A percentile compares a stretch with the other conserved stretches of the same genome.
Conservation (phyloP, 2,797 vertebrate species). For the Chaetodon trifasciatus region DNA sequence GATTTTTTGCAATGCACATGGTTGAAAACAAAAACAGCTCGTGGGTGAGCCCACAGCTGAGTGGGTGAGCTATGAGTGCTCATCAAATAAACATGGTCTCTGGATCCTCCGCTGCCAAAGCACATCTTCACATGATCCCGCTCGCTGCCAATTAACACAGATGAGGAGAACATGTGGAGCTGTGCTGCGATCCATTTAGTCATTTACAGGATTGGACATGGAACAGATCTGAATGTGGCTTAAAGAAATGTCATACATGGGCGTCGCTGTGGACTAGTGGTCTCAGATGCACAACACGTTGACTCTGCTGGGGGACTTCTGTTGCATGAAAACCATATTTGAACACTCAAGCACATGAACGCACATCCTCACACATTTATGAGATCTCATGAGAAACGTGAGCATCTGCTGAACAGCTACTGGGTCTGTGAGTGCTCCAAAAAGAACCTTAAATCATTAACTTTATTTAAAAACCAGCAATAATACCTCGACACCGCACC, state of each 20-base stretch:
- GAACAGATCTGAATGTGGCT: constrained; percentile 55
- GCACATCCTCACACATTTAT: constrained; percentile 1
- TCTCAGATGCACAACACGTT: background rate
- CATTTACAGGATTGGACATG: constrained; percentile 64
- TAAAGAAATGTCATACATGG: constrained; percentile 26
- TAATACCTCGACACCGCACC: constrained; percentile 76
- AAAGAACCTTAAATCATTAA: background rate
- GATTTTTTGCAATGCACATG: constrained; percentile 56
- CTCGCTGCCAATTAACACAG: constrained; percentile 72
- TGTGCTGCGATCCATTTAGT: constrained; percentile 66
- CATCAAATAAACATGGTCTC: constrained; percentile 79
- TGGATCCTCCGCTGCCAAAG: constrained; percentile 70
- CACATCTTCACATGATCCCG: constrained; percentile 76
- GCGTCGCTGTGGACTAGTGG: constrained; percentile 22
- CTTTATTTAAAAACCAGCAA: background rate
- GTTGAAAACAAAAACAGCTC: constrained; percentile 73
- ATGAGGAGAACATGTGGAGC: constrained; percentile 76
- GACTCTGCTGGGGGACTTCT: constrained; percentile 9
- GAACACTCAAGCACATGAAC: background rate
- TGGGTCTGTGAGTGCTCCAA: background rate
- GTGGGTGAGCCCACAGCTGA: constrained; percentile 76
- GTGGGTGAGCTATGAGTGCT: constrained; percentile 78
- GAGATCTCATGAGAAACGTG: constrained; percentile 31
- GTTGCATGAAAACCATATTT: constrained; percentile 16
- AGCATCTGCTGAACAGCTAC: constrained; percentile 32